These are phyloP conservation scores for Eudyptes chrysolophus DNA, from an alignment of 2,113 vertebrate species.

Conservation along the genomic window DNA sequence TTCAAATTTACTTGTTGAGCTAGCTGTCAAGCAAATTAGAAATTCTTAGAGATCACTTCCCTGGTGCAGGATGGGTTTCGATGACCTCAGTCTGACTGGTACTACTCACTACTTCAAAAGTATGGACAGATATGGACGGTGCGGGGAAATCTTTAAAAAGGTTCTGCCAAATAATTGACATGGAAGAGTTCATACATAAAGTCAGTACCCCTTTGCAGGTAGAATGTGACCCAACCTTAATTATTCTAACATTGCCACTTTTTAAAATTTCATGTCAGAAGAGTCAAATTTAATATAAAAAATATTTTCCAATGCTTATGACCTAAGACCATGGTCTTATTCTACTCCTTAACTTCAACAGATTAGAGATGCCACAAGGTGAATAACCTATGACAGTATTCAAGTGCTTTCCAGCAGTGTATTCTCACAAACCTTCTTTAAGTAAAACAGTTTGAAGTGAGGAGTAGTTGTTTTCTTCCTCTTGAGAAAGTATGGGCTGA, in stretches of 20 bases:
- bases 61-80: not conserved
- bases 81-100: not conserved
- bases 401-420: not conserved
- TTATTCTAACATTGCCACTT: not conserved
- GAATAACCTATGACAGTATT: not conserved
- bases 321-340: not conserved
- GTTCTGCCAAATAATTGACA: not conserved
- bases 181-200: accelerated
- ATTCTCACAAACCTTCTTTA: not conserved
- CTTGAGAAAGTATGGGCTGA: not conserved
- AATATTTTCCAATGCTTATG: not conserved
- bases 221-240: not conserved
- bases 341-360: not conserved
- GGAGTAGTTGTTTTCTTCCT: not conserved
- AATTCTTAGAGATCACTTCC: not conserved
- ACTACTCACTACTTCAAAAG: not conserved
- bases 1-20: not conserved
- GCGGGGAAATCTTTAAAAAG: not conserved
- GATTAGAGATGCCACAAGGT: not conserved
- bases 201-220: not conserved
- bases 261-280: not conserved
- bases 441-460: not conserved
- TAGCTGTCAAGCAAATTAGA: not conserved
- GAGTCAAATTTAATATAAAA: not conserved
- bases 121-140: accelerated